Base-by-base conservation (phyloP, 64 coral and sea anemone species). In the Pocillopora damicornis region DNA sequence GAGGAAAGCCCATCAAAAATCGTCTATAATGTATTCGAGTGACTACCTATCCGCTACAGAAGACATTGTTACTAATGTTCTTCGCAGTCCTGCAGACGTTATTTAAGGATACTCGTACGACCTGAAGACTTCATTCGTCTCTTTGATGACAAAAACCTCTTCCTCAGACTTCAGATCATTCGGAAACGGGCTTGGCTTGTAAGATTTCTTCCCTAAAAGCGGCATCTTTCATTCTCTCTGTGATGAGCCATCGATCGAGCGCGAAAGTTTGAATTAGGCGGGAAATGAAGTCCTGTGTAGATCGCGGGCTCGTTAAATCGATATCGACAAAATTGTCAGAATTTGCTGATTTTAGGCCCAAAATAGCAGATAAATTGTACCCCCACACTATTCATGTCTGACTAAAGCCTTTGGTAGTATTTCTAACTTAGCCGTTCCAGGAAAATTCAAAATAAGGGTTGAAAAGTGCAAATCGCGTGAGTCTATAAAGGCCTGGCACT, bases 81-180 rank as follows among this genome's bases (percentile, higher is more conserved):
- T 11, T 6, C 57, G 78, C 58, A 4, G 58, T 30, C 25, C 35
- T 63, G 16, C 9, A 25, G 1, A 16, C 12, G 35, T 12, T 22
- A 37, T 36, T 45, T 80, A 96, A 96, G 91, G 94, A 96, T 96
- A 96, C 94, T 93, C 76, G 51, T 96, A 96, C 13, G 90, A 92
- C 68, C 91, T 93, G 82, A 89, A 96, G 58, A 96, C 91, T 86
- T 96, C 94, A 51, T 96, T 96, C 45, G 94, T 96, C 60, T 93
- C 75, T 83, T 93, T 92, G 61, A 96, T 92, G 11, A 96, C 91
- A 82, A 96, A 96, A 57, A 96, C 62, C 60, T 96, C 94, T 88
- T 96, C 94, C 6, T 87, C 85, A 17, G 87, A 82, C 59, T 88
- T 78, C 30, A 96, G 83, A 75, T 93, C 94, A 35, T 90, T 88